Conservation (phyloP, 1,140 invertebrate species). For the Idris sp. region DNA sequence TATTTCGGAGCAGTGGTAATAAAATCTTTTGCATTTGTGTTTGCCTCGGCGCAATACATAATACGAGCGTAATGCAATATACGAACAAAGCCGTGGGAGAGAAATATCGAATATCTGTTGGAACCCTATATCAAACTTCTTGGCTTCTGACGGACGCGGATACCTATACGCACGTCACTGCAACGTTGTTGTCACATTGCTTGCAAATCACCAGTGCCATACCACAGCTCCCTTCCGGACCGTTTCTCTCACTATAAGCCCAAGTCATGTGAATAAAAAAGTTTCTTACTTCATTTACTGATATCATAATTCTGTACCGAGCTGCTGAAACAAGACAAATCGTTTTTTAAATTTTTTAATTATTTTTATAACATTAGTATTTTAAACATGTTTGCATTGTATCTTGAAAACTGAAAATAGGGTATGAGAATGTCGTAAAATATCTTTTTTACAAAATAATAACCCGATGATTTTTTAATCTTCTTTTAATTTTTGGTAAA, state of each 20-base stretch:
- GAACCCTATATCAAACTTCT: slow-evolving; percentile 66
- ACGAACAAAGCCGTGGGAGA: slow-evolving; percentile 65
- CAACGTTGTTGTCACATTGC: slow-evolving; percentile 55
- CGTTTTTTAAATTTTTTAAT: no score
- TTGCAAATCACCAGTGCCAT: slow-evolving; percentile 43
- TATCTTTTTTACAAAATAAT: no score
- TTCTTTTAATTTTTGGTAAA: no score
- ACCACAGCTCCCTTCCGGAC: slow-evolving; percentile 46
- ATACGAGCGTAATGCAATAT: slow-evolving; percentile 65
- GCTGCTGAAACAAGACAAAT: no score
- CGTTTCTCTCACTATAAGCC: slow-evolving; percentile 10
- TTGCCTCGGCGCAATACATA: slow-evolving; percentile 63
- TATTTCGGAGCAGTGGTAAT: slow-evolving; percentile 63
- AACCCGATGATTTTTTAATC: no score
- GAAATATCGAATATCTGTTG: slow-evolving; percentile 65
- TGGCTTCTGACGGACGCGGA: slow-evolving; percentile 62
- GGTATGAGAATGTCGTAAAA: no score
- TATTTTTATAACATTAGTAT: no score
- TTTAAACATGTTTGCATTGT: no score
- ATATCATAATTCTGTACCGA: not conserved
- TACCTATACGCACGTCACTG: slow-evolving; percentile 48
- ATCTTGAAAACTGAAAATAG: no score
- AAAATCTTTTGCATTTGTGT: slow-evolving; percentile 64
- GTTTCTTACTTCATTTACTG: not conserved
- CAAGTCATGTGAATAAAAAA: slow-evolving; percentile 3